Conservation (phyloP, 1,140 invertebrate genomes). For the Nebria ingens region DNA sequence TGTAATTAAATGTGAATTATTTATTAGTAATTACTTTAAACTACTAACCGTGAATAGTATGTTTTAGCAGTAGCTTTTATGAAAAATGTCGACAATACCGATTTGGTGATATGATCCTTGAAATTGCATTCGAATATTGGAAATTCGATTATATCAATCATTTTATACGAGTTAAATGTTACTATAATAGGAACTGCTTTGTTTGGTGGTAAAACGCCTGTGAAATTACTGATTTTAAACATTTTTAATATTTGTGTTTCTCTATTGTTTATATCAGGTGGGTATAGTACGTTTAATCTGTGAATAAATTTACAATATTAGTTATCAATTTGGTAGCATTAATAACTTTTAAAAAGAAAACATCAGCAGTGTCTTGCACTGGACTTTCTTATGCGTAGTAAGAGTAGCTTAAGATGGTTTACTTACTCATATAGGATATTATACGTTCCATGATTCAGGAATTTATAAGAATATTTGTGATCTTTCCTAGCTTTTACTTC, state of each 20-base stretch:
- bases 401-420: too few relatives aligned
- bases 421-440: slow-evolving; percentile 15
- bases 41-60: slow-evolving; percentile 15
- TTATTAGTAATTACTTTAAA: slow-evolving; percentile 10
- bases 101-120: slow-evolving; percentile 13
- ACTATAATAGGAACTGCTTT: slow-evolving; percentile 11
- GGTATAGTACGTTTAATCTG: too few relatives aligned
- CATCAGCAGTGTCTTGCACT: too few relatives aligned
- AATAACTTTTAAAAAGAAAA: too few relatives aligned
- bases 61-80: slow-evolving; percentile 15
- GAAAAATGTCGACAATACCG: slow-evolving; percentile 8
- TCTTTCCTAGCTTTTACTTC: slow-evolving; percentile 17
- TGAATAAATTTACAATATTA: too few relatives aligned
- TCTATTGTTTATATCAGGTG: too few relatives aligned
- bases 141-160: slow-evolving; percentile 14
- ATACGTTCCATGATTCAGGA: slow-evolving; percentile 17
- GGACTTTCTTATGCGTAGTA: too few relatives aligned
- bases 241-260: too few relatives aligned
- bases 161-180: slow-evolving; percentile 4
- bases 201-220: neutral
- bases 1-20: slow-evolving; percentile 13
- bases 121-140: slow-evolving; percentile 15
- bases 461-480: slow-evolving; percentile 4
- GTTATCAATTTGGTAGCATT: slow-evolving; percentile 2
- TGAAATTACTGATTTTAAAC: neutral